Conservation (phyloP, 1,140 invertebrate species). For the Drosophila burlai region DNA sequence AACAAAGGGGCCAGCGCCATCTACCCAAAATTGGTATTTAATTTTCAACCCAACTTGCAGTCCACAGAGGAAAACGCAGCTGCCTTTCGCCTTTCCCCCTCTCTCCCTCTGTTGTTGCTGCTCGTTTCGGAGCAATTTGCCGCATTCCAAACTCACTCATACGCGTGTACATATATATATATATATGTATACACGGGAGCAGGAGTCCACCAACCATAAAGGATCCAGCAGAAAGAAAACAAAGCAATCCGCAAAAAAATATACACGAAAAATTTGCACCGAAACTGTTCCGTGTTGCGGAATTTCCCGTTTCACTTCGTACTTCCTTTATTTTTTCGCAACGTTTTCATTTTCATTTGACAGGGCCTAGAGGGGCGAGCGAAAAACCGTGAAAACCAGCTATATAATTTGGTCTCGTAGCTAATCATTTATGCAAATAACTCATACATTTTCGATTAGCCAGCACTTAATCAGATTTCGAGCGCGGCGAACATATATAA, state of each 20-base stretch:
- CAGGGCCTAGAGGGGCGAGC: not conserved
- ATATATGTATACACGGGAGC: not conserved
- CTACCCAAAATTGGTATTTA: conserved; percentile 80
- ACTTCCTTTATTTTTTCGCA: conserved; percentile 6
- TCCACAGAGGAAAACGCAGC: conserved; percentile 64
- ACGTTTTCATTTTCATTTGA: conserved; percentile 40
- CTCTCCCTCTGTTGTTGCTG: conserved; percentile 18
- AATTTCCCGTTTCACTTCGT: conserved; percentile 28
- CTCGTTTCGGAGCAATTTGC: conserved; percentile 64
- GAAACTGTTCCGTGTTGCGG: conserved; percentile 23
- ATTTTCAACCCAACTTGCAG: conserved; percentile 79
- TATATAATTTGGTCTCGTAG: conserved; percentile 1
- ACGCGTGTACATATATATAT: conserved; percentile 26
- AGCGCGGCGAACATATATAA: conserved; percentile 21
- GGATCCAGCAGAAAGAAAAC: conserved; percentile 28
- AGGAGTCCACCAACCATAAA: conserved; percentile 53
- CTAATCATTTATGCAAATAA: conserved; percentile 73
- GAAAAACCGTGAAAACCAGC: not conserved
- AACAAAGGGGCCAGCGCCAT: conserved; percentile 53
- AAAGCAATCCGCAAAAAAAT: conserved; percentile 28
- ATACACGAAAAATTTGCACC: conserved; percentile 27
- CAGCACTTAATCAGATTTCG: conserved; percentile 56
- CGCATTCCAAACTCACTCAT: conserved; percentile 63
- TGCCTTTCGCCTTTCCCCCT: conserved; percentile 7
- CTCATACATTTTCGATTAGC: conserved; percentile 70